Evolutionary conservation across 2,113 vertebrate species (phyloP).

Genomic region (Periophthalmus modestus): DNA sequence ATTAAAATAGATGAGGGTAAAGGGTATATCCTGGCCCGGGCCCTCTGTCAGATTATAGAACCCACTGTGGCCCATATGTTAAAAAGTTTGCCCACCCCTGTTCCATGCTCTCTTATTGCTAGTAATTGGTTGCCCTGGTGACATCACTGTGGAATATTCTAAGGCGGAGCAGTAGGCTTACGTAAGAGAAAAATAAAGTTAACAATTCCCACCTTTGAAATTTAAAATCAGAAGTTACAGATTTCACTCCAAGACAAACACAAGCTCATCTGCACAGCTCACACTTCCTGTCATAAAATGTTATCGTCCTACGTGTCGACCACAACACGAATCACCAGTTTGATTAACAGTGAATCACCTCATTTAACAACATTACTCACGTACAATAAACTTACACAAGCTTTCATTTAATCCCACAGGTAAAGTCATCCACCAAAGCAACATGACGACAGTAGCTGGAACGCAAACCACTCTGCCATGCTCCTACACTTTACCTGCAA

Average conservation of each 20-base stretch:
- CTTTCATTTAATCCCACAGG: conserved; percentile 40
- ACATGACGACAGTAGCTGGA: conserved; percentile 65
- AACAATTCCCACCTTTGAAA: background rate
- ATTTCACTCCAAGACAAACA: background rate
- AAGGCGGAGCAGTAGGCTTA: no score
- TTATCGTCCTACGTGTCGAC: background rate
- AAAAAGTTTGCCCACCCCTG: no score
- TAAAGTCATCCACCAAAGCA: conserved; percentile 57
- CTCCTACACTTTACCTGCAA: conserved; percentile 56
- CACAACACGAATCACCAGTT: background rate
- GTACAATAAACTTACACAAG: background rate
- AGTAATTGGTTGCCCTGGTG: no score
- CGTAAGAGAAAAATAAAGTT: no score
- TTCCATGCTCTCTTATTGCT: no score
- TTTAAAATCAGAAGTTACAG: no score
- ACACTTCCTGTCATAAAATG: background rate
- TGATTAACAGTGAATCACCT: background rate
- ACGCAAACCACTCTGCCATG: conserved; percentile 62
- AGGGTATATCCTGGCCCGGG: no score
- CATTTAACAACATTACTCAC: background rate
- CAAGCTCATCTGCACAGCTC: background rate
- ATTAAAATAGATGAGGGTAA: no score
- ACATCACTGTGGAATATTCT: no score
- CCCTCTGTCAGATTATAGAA: no score
- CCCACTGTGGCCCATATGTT: no score